Conservation (phyloP, 2,888 invertebrate species). For the Caenorhabditis zanzibari region DNA sequence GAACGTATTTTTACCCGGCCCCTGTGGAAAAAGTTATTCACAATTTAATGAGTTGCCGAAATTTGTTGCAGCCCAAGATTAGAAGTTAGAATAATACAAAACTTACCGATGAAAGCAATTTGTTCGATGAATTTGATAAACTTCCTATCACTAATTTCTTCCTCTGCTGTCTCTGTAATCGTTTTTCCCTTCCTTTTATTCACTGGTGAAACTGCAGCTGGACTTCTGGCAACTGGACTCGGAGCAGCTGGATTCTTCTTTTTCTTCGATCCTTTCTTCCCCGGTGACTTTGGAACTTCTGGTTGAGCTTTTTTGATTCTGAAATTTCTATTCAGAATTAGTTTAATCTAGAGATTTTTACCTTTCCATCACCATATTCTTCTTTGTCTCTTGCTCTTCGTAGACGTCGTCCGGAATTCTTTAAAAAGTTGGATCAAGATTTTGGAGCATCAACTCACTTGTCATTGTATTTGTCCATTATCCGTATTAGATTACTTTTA, state of each 20-base stretch:
- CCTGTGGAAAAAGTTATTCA: too few relatives aligned
- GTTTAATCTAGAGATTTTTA: neutral
- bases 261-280: slow-evolving; percentile 8
- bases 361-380: slow-evolving; percentile 2
- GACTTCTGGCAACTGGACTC: slow-evolving; percentile 6
- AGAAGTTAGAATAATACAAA: neutral
- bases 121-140: slow-evolving; percentile 19
- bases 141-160: slow-evolving; percentile 5
- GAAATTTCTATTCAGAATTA: neutral
- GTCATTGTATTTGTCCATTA: slow-evolving; percentile 17
- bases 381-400: slow-evolving; percentile 23
- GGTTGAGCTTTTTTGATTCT: slow-evolving; percentile 12
- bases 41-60: too few relatives aligned
- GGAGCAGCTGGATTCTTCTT: slow-evolving; percentile 11
- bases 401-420: slow-evolving; percentile 3
- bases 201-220: slow-evolving; percentile 4
- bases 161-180: slow-evolving; percentile 10
- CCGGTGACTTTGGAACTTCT: neutral
- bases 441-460: neutral
- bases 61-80: neutral
- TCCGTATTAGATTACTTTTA: neutral
- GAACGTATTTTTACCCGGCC: too few relatives aligned
- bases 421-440: neutral
- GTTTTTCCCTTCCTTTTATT: neutral
- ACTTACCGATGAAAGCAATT: slow-evolving; percentile 6